A percentile compares a stretch with the other conserved stretches of the same genome.
These are phyloP conservation scores for Phalera bucephala DNA, from an alignment of 2,888 invertebrate genomes.

Conservation along the genomic window DNA sequence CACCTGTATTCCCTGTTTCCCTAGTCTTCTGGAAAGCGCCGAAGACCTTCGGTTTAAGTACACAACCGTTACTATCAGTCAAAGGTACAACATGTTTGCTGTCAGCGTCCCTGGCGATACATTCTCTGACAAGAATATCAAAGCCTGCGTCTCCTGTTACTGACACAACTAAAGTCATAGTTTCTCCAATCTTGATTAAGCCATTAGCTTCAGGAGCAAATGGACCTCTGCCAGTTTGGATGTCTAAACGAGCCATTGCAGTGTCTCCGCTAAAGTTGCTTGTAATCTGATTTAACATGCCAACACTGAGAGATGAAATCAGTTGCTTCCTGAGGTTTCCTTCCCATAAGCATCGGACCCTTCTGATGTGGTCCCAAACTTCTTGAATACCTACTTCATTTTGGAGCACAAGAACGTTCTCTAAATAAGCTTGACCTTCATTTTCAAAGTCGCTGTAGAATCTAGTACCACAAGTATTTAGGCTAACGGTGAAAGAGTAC, in stretches of 20 bases:
- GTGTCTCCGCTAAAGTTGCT: conserved; percentile 94
- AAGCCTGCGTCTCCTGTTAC: conserved; percentile 91
- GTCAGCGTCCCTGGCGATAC: conserved; percentile 88
- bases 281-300: conserved; percentile 90
- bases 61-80: conserved; percentile 90
- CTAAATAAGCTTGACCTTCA: conserved; percentile 90
- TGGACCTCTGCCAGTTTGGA: conserved; percentile 90
- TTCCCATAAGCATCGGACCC: conserved; percentile 92
- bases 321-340: conserved; percentile 90
- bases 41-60: conserved; percentile 90
- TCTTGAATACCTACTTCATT: conserved; percentile 90
- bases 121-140: conserved; percentile 90
- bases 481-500: conserved; percentile 88
- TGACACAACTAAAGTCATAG: conserved; percentile 90
- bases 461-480: conserved; percentile 90
- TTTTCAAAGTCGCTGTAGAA: conserved; percentile 90
- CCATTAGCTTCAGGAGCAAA: conserved; percentile 90
- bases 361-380: conserved; percentile 91
- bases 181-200: conserved; percentile 91
- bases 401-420: conserved; percentile 90
- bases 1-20: conserved; percentile 88
- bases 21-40: conserved; percentile 92
- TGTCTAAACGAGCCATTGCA: conserved; percentile 90
- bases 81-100: conserved; percentile 86
- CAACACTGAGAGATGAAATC: conserved; percentile 89